A percentile compares a stretch with the other conserved stretches of the same genome.
These are phyloP conservation scores for Crax fasciolata DNA, from an alignment of 2,797 vertebrate species.

Conservation along the genomic window DNA sequence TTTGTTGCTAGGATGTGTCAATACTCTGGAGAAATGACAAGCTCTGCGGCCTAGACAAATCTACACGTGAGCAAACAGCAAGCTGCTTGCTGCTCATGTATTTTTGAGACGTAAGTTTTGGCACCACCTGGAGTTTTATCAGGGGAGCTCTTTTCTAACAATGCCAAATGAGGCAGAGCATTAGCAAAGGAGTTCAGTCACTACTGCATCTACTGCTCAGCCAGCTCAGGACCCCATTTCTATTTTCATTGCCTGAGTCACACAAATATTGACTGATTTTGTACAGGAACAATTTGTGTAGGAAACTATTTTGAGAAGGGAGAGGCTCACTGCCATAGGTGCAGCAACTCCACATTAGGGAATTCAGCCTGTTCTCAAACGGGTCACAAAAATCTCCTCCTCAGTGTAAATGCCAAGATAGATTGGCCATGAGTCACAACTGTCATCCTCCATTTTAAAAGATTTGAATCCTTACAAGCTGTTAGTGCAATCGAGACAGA, in stretches of 20 bases:
- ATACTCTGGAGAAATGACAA: background rate
- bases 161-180: background rate
- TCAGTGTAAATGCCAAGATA: slow-evolving; percentile 13
- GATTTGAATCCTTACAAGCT: background rate
- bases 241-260: slow-evolving; percentile 35
- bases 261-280: background rate
- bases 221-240: accelerated
- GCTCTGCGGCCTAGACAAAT: background rate
- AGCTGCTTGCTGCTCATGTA: background rate
- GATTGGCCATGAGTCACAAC: background rate
- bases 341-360: background rate
- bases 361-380: background rate
- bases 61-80: background rate
- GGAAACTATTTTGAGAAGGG: slow-evolving; percentile 11
- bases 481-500: background rate
- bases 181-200: background rate
- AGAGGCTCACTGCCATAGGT: background rate
- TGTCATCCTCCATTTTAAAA: background rate
- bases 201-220: background rate
- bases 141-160: slow-evolving; percentile 11
- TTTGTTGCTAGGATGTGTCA: background rate
- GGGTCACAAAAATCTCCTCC: slow-evolving; percentile 27
- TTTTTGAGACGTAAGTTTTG: slow-evolving; percentile 20
- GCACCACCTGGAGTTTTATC: background rate
- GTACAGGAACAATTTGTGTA: slow-evolving; percentile 1